Base-by-base conservation (phyloP, 2,113 vertebrate genomes). In the Hiodon tergisus region DNA sequence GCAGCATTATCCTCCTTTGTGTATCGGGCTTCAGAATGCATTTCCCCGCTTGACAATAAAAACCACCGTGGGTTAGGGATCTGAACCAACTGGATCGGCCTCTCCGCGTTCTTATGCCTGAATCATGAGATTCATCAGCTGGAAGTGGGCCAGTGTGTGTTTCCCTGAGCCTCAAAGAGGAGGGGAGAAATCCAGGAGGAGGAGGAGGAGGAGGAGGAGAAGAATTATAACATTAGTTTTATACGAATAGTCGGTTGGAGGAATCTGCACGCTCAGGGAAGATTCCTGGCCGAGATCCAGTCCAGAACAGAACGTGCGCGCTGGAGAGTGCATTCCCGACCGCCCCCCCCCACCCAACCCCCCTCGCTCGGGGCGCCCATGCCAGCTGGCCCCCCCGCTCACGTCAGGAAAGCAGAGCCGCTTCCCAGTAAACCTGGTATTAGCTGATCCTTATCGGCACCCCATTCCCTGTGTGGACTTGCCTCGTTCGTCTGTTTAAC, bases 361-460 rank as follows among this genome's bases (percentile, higher is more conserved):
- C n/a, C 31, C 77, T 76, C 60, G 72, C 7, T 53, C 46, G 66
- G 52, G 69, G 10, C 47, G 13, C n/a, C 48, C 69, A 76, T 81
- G 67, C 51, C 31, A 31, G 67, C 52, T 2, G 14, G 31, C 31
- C 31, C 31, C 31, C 31, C 31, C 31, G 31, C 31, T 31, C 31
- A 31, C 31, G 1, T 31, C 31, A 31, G 31, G 31, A 31, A 31
- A 31, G 31, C 31, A 31, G 31, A 31, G 77, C 54, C 67, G 60
- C 58, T 16, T 3, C 74, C 47, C 57, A 60, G 46, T 8, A 55
- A 48, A 53, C 75, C 72, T 78, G 4, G 80, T 79, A 83, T 76
- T 78, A 83, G 79, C 82, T 82, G 83, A 87, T 88, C 84, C 79
- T 88, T 86, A 88, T 88, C 88, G 80, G 76, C 69, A 76, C 69